A percentile compares a stretch with the other conserved stretches of the same genome.
These are phyloP conservation scores for Clytia hemisphaerica DNA, from an alignment of 30 jellyfish, hydroid and myxozoan species.

Conservation along the genomic window DNA sequence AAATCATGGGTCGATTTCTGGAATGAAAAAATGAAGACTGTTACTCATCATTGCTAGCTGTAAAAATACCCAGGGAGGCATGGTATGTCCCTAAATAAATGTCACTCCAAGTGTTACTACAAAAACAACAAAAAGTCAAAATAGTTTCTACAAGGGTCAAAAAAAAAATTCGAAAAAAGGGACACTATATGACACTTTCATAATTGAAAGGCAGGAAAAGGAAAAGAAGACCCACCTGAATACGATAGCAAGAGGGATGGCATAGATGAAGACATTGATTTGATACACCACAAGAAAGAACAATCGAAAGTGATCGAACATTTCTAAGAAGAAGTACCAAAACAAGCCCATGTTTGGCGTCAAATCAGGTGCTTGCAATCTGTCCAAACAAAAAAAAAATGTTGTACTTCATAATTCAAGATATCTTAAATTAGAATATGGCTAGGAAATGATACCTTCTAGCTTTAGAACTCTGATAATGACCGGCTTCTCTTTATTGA, in stretches of 20 bases:
- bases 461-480: no score
- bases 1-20: constrained; percentile 72
- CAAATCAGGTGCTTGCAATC: constrained; percentile 74
- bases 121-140: background rate
- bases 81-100: no score
- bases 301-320: constrained; percentile 91
- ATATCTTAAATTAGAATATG: background rate
- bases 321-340: constrained; percentile 94
- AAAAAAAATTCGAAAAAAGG: background rate
- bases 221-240: constrained; percentile 58
- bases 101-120: no score
- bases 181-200: background rate
- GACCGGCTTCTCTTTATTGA: no score
- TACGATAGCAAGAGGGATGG: constrained; percentile 53
- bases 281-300: constrained; percentile 83
- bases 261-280: constrained; percentile 53
- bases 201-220: background rate
- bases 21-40: background rate
- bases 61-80: background rate
- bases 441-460: background rate
- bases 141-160: background rate
- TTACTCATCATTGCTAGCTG: background rate
- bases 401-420: background rate
- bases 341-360: constrained; percentile 92
- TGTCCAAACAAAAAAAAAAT: constrained; percentile 10